Percentiles rank a stretch among this genome's conserved stretches.
Evolutionary conservation across 2,113 vertebrate genomes (phyloP).

Genomic region (Pheucticus melanocephalus): DNA sequence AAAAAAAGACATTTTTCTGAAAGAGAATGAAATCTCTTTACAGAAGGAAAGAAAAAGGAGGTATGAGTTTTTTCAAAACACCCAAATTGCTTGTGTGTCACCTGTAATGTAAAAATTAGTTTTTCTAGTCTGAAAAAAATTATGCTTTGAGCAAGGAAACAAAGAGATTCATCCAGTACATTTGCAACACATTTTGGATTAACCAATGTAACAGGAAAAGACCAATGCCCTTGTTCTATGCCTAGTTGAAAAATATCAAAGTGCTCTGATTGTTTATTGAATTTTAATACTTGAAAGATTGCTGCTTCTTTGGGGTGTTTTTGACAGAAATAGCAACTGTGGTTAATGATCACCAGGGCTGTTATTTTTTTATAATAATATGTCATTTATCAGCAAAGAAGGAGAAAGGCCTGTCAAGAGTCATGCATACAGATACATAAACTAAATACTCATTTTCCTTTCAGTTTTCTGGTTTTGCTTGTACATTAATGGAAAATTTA

Average conservation of each 20-base stretch:
- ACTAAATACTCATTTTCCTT: neutral
- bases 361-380: constrained; percentile 1
- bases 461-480: neutral
- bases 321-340: constrained; percentile 7
- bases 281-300: constrained; percentile 4
- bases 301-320: neutral
- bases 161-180: neutral
- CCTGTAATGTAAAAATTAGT: neutral
- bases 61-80: neutral
- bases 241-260: neutral
- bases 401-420: neutral
- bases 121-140: neutral
- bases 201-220: neutral
- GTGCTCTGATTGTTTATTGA: neutral
- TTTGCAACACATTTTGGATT: neutral
- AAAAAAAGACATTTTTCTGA: neutral
- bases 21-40: neutral
- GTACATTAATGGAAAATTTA: neutral
- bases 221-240: neutral
- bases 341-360: neutral
- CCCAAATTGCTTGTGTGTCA: neutral
- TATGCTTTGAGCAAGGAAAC: neutral
- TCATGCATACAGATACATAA: neutral
- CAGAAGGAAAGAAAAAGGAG: neutral
- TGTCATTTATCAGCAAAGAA: constrained; percentile 13